Evolutionary conservation across 2,113 vertebrate species (phyloP).

Genomic region (Leptosomus discolor): DNA sequence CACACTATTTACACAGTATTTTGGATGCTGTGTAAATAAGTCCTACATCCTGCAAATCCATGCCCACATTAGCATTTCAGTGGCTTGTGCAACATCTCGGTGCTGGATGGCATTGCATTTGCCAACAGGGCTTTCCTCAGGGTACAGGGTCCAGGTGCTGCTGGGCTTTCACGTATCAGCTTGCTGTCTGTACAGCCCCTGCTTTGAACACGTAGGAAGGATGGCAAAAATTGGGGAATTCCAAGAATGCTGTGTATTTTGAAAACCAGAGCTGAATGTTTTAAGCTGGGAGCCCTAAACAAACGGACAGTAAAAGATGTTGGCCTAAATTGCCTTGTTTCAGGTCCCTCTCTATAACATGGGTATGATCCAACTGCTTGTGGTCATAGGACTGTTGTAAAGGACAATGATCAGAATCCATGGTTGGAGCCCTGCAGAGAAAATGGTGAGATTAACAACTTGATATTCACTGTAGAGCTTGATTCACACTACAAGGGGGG

Average conservation of each 20-base stretch:
- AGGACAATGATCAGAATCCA: not conserved
- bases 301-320: not conserved
- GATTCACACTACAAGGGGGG: not conserved
- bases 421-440: not conserved
- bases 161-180: fast-evolving
- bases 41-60: not conserved
- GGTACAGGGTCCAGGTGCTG: not conserved
- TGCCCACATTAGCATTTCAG: not conserved
- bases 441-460: not conserved
- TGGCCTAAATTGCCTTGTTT: not conserved
- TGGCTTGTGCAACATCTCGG: not conserved
- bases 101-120: not conserved
- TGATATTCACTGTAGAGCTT: not conserved
- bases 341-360: not conserved
- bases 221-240: not conserved
- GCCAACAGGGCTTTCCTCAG: not conserved
- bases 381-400: not conserved
- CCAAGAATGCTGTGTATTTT: not conserved
- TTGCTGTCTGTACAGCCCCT: not conserved
- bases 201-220: not conserved
- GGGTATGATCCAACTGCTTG: not conserved
- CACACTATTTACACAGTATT: not conserved
- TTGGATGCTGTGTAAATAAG: not conserved
- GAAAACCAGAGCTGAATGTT: not conserved
- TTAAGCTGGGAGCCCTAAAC: not conserved